phyloP scores from a whole-genome alignment of 2,797 vertebrate genomes.

The Notamacropus eugenii region DNA sequence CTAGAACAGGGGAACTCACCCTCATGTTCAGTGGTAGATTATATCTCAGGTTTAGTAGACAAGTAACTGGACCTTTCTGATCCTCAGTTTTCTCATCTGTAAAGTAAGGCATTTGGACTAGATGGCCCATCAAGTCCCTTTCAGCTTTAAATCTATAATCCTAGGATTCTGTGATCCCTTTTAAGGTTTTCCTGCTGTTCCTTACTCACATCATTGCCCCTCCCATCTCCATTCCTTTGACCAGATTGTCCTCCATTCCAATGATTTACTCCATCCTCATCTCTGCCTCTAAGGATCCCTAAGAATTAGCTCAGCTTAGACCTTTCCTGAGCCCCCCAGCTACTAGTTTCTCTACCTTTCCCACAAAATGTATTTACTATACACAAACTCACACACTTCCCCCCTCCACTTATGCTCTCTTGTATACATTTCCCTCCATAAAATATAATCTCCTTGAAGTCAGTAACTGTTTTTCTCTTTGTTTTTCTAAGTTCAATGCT shows the following conservation, averaged over 20 bases:
- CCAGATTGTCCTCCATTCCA: not conserved
- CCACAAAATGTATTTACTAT: not conserved
- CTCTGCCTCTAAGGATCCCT: not conserved
- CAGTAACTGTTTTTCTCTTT: not conserved
- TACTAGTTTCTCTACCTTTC: not conserved
- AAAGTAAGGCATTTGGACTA: not conserved
- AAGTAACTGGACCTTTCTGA: not conserved
- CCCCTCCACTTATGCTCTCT: not conserved
- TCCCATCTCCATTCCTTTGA: not conserved
- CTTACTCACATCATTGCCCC: fast-evolving
- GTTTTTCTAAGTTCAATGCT: not conserved
- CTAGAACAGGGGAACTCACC: no score
- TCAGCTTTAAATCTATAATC: not conserved
- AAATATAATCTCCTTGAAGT: not conserved
- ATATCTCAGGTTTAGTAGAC: not conserved
- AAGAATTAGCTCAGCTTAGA: not conserved
- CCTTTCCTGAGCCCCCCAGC: not conserved
- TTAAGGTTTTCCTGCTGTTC: fast-evolving
- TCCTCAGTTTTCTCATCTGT: not conserved
- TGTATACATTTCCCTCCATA: not conserved
- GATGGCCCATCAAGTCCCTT: not conserved
- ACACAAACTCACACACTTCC: no score
- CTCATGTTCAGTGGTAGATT: fast-evolving
- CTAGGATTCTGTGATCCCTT: no score
- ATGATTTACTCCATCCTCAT: not conserved